Base-by-base conservation (phyloP, 2,113 vertebrate species). In the Pseudorectes ferrugineus region DNA sequence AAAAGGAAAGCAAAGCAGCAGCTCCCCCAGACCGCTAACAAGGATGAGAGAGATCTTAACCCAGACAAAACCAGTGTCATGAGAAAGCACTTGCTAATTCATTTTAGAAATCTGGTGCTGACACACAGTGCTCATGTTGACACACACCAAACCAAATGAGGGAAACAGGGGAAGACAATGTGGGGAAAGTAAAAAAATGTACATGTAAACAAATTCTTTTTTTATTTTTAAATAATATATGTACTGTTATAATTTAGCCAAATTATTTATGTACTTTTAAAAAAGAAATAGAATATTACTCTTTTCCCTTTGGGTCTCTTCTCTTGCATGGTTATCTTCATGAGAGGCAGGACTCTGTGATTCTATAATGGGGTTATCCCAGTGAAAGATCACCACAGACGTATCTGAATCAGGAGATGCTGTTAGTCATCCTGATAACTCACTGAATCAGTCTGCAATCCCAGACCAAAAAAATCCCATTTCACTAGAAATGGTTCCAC, bases 101-200 rank as follows among this genome's bases (percentile, higher is more conserved):
- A 24, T 77, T 76, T 76, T 26, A 76, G 42, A 83, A 91, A 42
- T 33, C 42, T 25, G 10, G 6, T 57, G 33, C 26, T 71, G 29
- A 57, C 23, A 63, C 24, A 16, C 6, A n/a, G 10, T 0, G 0
- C 8, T 26, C 0, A 0, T 59, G 3, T 43, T 38, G 19, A 57
- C 33, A 82, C 11, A 13, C 8, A 48, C 4, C 9, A n/a, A 73
- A 48, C 5, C 14, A 73, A 48, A 31, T 45, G 26, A 76, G 2
- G 4, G 24, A 77, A 76, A 92, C 2, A 5, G 6, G 52, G 17
- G 21, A 89, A 48, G 9, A 58, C 1, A 35, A 11, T 8, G 2
- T 36, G 14, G 1, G 14, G 11, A 71, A 66, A 55, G 6, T 38
- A 20, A 33, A 68, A 38, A 51, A 49, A 25, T 14, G 48, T 24